Percentiles rank a stretch among this genome's conserved stretches.
These are phyloP conservation scores for Xestia xanthographa DNA, from an alignment of 2,888 invertebrate genomes.

Conservation along the genomic window DNA sequence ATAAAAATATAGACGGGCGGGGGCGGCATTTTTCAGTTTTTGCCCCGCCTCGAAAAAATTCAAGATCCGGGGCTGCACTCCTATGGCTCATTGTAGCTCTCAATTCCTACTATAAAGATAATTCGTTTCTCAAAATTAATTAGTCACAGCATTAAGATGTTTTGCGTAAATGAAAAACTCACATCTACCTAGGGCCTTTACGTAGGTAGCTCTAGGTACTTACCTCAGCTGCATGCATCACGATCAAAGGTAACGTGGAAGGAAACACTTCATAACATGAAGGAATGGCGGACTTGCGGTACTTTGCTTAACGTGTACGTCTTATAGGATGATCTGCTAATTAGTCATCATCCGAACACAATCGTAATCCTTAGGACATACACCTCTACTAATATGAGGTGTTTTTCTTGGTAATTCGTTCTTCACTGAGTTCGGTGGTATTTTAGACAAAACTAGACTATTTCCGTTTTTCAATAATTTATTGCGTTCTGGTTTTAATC, in stretches of 20 bases:
- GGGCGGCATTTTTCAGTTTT: too few relatives aligned
- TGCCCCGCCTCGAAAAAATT: too few relatives aligned
- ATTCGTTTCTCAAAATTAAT: conserved; percentile 28
- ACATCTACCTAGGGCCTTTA: conserved; percentile 4
- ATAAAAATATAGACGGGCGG: too few relatives aligned
- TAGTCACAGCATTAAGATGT: conserved; percentile 28
- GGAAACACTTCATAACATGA: conserved; percentile 5
- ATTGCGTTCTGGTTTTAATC: background rate
- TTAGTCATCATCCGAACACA: conserved; percentile 2
- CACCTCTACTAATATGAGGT: background rate
- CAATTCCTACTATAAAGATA: background rate
- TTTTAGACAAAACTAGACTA: background rate
- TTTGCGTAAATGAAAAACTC: conserved; percentile 52
- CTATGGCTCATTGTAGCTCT: background rate
- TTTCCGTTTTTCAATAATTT: background rate
- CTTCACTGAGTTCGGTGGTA: background rate
- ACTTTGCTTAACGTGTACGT: background rate
- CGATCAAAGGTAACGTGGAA: conserved; percentile 10
- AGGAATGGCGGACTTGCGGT: conserved; percentile 24
- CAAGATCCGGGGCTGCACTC: too few relatives aligned
- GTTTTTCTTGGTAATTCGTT: background rate
- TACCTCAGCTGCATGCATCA: conserved; percentile 30
- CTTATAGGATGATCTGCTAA: background rate
- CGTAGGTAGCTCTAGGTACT: background rate
- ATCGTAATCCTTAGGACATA: background rate